These are phyloP conservation scores for Epistrophe grossulariae DNA, from an alignment of 2,888 invertebrate genomes.

Conservation along the genomic window DNA sequence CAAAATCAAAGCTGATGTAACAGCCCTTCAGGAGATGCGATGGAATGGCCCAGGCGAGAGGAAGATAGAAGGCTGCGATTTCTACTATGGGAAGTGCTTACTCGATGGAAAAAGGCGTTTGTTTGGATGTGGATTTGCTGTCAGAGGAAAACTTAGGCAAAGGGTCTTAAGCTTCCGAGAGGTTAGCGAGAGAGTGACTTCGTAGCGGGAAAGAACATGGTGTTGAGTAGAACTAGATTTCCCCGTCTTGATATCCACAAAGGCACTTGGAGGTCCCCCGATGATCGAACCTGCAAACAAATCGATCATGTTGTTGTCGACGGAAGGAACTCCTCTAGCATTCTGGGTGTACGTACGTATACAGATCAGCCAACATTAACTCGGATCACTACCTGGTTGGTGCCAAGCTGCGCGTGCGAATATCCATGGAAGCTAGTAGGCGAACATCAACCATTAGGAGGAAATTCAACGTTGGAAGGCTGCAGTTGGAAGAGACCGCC, in stretches of 20 bases:
- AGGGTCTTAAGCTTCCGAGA: conserved; percentile 12
- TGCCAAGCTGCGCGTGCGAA: not conserved
- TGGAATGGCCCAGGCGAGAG: not conserved
- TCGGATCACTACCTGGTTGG: too few species aligned
- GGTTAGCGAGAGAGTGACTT: conserved; percentile 1
- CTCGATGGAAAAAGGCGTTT: not conserved
- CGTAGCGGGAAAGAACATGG: not conserved
- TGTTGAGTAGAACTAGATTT: not conserved
- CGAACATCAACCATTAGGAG: too few species aligned
- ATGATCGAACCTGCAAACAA: too few species aligned
- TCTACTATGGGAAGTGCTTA: not conserved
- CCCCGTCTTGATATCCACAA: not conserved
- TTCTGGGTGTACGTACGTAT: not conserved
- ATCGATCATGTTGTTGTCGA: not conserved
- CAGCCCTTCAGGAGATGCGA: too few species aligned
- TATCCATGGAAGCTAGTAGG: not conserved
- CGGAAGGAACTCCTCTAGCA: not conserved
- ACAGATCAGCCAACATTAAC: not conserved
- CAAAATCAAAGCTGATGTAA: too few species aligned
- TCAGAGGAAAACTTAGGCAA: conserved; percentile 11
- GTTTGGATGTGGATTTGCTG: not conserved
- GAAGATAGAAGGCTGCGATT: not conserved
- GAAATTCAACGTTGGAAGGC: not conserved
- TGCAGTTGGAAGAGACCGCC: not conserved
- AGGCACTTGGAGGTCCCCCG: too few species aligned